Evolutionary conservation across 2,113 vertebrate species (phyloP).

Genomic region (Globicephala melas): DNA sequence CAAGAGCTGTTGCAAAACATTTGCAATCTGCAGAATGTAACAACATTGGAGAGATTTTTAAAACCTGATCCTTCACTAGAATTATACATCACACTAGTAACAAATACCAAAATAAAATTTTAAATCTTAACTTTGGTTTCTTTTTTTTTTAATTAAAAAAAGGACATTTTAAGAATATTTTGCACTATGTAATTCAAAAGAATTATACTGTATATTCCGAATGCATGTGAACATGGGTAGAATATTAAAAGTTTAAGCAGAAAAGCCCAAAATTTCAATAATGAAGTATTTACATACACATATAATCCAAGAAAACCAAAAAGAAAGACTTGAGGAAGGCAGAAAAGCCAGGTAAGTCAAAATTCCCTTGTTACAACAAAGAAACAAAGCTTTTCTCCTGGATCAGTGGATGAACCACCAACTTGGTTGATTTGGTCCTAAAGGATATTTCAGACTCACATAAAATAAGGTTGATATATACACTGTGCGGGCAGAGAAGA

Average conservation of each 20-base stretch:
- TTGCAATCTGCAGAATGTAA: background rate
- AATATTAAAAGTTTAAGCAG: background rate
- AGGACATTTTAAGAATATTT: background rate
- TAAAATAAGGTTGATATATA: background rate
- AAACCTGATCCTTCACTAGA: background rate
- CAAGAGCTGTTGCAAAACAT: background rate
- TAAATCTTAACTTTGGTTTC: background rate
- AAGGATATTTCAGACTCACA: background rate
- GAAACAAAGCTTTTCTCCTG: background rate
- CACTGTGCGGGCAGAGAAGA: background rate
- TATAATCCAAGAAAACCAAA: background rate
- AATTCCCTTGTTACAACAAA: background rate
- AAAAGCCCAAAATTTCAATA: slow-evolving; percentile 4
- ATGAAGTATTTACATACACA: background rate
- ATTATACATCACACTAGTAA: background rate
- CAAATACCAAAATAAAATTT: slow-evolving; percentile 23
- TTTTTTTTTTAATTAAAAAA: slow-evolving; percentile 21
- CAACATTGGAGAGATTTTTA: background rate
- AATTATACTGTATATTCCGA: background rate
- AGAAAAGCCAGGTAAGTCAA: background rate
- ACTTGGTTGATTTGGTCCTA: background rate
- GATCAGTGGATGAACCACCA: background rate
- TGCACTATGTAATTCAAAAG: background rate
- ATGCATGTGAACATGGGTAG: background rate
- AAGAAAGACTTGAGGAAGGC: background rate